Conservation (phyloP, 2,888 invertebrate genomes). For the Suillia variegata region DNA sequence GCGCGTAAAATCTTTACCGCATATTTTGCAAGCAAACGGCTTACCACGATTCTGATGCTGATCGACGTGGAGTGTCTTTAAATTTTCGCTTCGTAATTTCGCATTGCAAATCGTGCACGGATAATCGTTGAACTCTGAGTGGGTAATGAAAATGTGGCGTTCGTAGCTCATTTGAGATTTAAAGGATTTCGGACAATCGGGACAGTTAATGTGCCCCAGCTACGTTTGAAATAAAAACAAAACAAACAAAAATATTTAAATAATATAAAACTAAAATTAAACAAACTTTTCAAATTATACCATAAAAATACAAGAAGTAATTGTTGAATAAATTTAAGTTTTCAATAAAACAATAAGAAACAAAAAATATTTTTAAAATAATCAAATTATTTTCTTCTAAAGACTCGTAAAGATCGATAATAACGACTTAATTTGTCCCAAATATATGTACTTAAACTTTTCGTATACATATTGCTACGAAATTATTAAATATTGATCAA, state of each 20-base stretch:
- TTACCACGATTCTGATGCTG: slow-evolving; percentile 67
- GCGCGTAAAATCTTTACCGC: slow-evolving; percentile 75
- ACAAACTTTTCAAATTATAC: not conserved
- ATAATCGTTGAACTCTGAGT: slow-evolving; percentile 69
- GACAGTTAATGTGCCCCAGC: slow-evolving; percentile 62
- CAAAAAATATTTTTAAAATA: too few species aligned
- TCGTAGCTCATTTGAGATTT: slow-evolving; percentile 70
- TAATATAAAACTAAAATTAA: slow-evolving; percentile 13
- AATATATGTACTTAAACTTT: too few species aligned
- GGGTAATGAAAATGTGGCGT: slow-evolving; percentile 72
- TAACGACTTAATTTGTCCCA: too few species aligned
- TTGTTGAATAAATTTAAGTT: not conserved
- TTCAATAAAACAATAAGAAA: too few species aligned
- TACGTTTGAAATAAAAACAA: slow-evolving; percentile 33
- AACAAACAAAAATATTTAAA: too few species aligned
- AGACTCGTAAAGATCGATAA: too few species aligned
- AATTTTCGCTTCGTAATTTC: slow-evolving; percentile 68
- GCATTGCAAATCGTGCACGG: slow-evolving; percentile 72
- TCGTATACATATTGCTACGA: too few species aligned
- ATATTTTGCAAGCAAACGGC: slow-evolving; percentile 70
- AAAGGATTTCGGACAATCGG: slow-evolving; percentile 75
- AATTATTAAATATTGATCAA: too few species aligned
- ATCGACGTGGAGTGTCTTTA: slow-evolving; percentile 71
- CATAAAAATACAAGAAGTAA: not conserved
- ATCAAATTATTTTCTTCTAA: too few species aligned